Conservation (phyloP, 2,113 vertebrate genomes). For the Aldabrachelys gigantea region DNA sequence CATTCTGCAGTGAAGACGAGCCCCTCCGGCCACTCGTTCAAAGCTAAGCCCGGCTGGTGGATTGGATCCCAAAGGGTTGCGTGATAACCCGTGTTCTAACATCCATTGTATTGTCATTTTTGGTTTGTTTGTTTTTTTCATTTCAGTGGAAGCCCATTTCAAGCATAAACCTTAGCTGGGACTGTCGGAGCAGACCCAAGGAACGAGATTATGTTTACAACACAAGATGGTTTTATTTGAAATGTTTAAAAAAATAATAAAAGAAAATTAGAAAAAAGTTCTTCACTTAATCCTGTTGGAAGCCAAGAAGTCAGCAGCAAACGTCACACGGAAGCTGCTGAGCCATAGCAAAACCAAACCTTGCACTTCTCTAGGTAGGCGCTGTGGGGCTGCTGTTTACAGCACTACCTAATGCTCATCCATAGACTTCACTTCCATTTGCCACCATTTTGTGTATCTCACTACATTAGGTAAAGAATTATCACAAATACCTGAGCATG, state of each 20-base stretch:
- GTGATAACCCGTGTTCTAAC: not conserved
- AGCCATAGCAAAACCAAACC: not conserved
- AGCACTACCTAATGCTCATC: not conserved
- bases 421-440: not conserved
- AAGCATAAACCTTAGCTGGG: slow-evolving; percentile 96
- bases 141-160: slow-evolving; percentile 96
- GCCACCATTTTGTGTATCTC: not conserved
- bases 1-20: not conserved
- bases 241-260: slow-evolving; percentile 55
- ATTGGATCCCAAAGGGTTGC: accelerated
- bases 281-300: slow-evolving; percentile 51
- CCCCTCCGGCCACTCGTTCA: accelerated
- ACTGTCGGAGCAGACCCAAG: slow-evolving; percentile 30
- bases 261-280: slow-evolving; percentile 53
- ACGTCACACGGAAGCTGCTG: not conserved
- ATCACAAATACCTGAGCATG: not conserved
- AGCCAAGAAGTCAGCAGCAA: not conserved
- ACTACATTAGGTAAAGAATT: not conserved
- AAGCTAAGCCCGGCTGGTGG: not conserved
- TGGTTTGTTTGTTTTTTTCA: not conserved
- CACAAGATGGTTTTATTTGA: slow-evolving; percentile 68
- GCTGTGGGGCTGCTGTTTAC: not conserved
- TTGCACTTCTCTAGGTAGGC: not conserved
- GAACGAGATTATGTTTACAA: slow-evolving; percentile 73
- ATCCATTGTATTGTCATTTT: not conserved